These are phyloP conservation scores for Cosmia trapezina DNA, from an alignment of 2,888 invertebrate genomes.

Conservation along the genomic window DNA sequence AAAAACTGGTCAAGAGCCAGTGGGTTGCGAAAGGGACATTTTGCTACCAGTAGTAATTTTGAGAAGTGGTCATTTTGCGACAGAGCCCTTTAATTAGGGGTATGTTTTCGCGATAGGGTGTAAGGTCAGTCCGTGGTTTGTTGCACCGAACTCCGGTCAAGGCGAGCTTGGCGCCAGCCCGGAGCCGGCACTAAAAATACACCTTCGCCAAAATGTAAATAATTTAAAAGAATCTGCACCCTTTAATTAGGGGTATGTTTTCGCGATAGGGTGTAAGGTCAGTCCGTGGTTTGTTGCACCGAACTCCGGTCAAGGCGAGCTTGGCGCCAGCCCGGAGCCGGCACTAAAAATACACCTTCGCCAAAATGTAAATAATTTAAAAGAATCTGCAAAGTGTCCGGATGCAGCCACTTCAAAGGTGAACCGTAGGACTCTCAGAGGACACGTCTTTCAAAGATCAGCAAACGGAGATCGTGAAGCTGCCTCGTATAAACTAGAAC, in stretches of 20 bases:
- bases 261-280: constrained; percentile 76
- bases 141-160: constrained; percentile 82
- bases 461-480: constrained; percentile 26
- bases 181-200: constrained; percentile 80
- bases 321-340: constrained; percentile 77
- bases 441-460: constrained; percentile 58
- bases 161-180: constrained; percentile 80
- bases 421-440: constrained; percentile 55
- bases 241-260: too few species aligned
- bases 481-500: constrained; percentile 37
- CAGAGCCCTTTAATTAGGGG: too few species aligned
- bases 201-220: constrained; percentile 75
- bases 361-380: constrained; percentile 73
- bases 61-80: too few species aligned
- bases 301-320: constrained; percentile 84
- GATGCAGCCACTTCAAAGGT: constrained; percentile 67
- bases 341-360: constrained; percentile 79
- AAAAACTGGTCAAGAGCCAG: too few species aligned
- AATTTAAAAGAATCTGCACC: constrained; percentile 73
- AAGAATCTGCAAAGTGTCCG: constrained; percentile 72
- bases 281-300: constrained; percentile 77
- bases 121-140: constrained; percentile 79
- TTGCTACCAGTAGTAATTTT: too few species aligned
- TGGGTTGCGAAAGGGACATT: too few species aligned
- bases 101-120: too few species aligned